Evolutionary conservation across 2,113 vertebrate species (phyloP).

Genomic region (Gorsachius goisagi): DNA sequence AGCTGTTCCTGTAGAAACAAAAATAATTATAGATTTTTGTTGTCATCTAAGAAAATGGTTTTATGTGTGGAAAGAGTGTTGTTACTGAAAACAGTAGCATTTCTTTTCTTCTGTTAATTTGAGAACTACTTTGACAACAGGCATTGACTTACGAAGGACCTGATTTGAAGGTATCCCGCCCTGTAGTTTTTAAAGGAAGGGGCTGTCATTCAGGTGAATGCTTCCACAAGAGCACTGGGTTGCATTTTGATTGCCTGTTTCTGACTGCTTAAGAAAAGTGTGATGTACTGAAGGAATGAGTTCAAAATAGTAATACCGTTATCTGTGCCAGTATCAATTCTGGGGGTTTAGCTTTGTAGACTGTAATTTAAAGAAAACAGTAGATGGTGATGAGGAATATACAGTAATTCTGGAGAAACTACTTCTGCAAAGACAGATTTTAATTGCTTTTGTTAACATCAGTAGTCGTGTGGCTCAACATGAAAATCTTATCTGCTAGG

Average conservation of each 20-base stretch:
- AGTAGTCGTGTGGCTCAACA: rapidly evolving
- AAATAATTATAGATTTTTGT: neutral
- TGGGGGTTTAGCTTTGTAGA: neutral
- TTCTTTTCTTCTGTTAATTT: neutral
- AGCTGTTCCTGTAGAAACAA: neutral
- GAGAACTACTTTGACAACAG: neutral
- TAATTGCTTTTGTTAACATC: neutral
- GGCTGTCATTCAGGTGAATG: neutral
- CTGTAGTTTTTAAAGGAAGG: neutral
- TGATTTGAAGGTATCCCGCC: neutral
- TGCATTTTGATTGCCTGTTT: neutral
- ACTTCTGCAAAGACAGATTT: neutral
- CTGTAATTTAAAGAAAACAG: neutral
- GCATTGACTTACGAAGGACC: neutral
- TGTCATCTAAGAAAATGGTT: neutral
- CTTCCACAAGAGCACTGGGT: neutral
- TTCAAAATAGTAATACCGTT: neutral
- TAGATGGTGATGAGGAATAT: neutral
- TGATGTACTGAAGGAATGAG: neutral
- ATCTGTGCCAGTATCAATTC: neutral
- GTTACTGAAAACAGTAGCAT: neutral
- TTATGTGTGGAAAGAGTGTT: neutral
- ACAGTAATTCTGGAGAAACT: neutral
- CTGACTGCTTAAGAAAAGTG: neutral
- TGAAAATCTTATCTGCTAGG: neutral